phyloP scores from a whole-genome alignment of 37 sponge, comb jelly and placozoan species.

The Mnemiopsis leidyi region DNA sequence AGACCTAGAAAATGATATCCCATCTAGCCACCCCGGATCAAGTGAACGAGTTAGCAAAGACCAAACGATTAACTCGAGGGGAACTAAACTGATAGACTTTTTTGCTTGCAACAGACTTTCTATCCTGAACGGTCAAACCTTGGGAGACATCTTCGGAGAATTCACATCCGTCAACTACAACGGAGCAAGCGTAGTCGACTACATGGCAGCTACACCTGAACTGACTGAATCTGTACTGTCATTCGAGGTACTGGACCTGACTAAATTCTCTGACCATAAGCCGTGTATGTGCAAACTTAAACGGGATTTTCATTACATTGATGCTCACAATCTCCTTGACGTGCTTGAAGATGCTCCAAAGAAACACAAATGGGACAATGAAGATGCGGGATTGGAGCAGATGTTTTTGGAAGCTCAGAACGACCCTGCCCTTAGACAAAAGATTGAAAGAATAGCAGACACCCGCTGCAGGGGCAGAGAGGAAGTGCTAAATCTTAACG shows the following conservation, averaged over 20 bases:
- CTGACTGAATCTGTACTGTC: no score
- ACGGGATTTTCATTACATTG: neutral
- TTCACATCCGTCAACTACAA: no score
- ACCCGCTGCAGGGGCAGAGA: neutral
- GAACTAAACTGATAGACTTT: no score
- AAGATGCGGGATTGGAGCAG: neutral
- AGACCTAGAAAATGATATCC: no score
- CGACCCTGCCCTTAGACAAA: neutral
- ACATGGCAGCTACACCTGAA: no score
- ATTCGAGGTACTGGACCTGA: neutral
- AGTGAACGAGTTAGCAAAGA: no score
- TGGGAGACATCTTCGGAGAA: no score
- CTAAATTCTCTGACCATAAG: slow-evolving; percentile 6
- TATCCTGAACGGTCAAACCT: no score
- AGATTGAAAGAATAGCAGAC: neutral
- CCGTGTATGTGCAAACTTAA: neutral
- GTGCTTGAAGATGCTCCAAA: neutral
- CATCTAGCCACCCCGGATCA: no score
- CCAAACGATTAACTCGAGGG: no score
- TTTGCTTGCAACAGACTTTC: no score
- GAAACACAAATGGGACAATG: neutral
- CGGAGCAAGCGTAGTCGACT: no score
- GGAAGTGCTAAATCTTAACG: neutral
- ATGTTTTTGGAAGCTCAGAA: neutral
- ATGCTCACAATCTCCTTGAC: neutral